phyloP scores from a whole-genome alignment of 2,888 invertebrate genomes.

The Papilio gigon region DNA sequence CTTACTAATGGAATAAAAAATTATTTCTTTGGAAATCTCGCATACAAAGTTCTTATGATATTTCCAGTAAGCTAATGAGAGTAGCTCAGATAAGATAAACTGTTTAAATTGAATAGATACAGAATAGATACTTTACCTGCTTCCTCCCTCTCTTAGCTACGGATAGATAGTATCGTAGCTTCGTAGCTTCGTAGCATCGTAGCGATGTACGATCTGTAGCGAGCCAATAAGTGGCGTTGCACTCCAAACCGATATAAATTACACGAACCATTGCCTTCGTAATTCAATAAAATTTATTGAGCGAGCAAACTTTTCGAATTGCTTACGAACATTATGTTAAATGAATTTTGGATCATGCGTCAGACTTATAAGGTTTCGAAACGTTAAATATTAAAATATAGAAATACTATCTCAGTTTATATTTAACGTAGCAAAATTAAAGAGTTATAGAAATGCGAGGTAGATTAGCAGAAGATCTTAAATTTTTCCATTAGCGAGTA shows the following conservation, averaged over 20 bases:
- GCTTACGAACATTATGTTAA: neutral
- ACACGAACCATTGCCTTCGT: constrained; percentile 21
- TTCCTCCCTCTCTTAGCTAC: neutral
- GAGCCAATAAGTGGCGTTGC: constrained; percentile 10
- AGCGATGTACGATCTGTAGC: constrained; percentile 16
- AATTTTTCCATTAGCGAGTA: too few species aligned
- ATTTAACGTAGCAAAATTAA: neutral
- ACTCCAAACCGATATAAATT: constrained; percentile 19
- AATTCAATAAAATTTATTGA: constrained; percentile 20
- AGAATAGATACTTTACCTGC: constrained; percentile 6
- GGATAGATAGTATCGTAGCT: constrained; percentile 7
- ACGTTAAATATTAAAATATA: neutral
- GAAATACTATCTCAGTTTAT: too few species aligned
- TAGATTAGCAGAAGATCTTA: too few species aligned
- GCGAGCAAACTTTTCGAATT: neutral
- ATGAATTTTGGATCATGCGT: neutral
- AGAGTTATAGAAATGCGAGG: neutral
- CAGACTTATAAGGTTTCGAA: neutral
- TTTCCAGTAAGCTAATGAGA: neutral
- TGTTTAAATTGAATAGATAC: constrained; percentile 2
- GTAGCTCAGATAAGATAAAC: neutral
- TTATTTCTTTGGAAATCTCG: too few species aligned
- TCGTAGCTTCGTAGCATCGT: constrained; percentile 13
- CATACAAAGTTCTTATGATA: neutral
- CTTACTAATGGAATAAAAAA: neutral